Evolutionary conservation across 2,113 vertebrate species (phyloP), one percentile per base, ranked within the genome.

Genomic region (Scalopus aquaticus): DNA sequence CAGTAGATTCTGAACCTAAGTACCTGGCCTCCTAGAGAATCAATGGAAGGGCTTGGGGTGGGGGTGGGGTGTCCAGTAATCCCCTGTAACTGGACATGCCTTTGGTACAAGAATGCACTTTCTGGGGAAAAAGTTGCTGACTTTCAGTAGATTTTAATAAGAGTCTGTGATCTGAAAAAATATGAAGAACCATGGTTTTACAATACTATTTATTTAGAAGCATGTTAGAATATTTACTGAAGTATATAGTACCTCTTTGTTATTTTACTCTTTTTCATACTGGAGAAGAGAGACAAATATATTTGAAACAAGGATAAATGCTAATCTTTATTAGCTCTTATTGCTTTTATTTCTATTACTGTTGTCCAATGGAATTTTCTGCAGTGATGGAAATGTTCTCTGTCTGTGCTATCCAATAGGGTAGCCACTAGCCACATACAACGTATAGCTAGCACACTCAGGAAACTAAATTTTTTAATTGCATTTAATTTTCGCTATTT

Each of bases 81-180:
- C 17, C n/a, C 49, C 49, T 86, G 19, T 24, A 91, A 51, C 22
- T 30, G 20, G 44, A 72, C 22, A 82, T 44, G 60, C 6, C 35
- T 89, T 86, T 69, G 39, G 46, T 94, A 86, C 24, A 64, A 10
- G 20, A 93, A 88, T 77, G 65, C 22, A 78, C 37, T 91, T 95
- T 84, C 7, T 46, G 17, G 54, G 35, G 19, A 7, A 62, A 73
- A 90, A 44, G 4, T 32, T 77, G 16, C 12, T 39, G 46, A 39
- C 17, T 49, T 88, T 84, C 28, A 87, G 22, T 88, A 87, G 28
- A 82, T 76, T 92, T 94, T 84, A 80, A 72, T 85, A 81, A 94
- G 44, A 19, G 10, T 42, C 35, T 64, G 2, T 77, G 58, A 95
- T 35, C 20, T 32, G 42, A 78, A 74, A 76, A 42, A 73, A 72